Base-by-base conservation (phyloP, 2,888 invertebrate genomes). In the Xestobium rufovillosum region DNA sequence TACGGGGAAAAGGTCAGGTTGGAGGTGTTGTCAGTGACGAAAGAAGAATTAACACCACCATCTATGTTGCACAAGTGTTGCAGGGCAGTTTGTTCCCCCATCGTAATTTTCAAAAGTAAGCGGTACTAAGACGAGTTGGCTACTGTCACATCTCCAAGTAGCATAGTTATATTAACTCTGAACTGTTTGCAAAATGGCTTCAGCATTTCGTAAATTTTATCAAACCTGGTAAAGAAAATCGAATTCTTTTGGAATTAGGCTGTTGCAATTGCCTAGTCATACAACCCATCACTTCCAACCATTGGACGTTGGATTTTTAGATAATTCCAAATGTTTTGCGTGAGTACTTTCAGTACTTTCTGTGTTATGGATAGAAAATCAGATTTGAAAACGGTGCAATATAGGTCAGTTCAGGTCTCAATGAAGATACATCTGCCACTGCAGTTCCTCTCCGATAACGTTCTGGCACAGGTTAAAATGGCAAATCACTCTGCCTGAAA, bases 131-230 rank as follows among this genome's bases (percentile, higher is more conserved):
- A n/a, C n/a, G n/a, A n/a, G n/a, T n/a, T n/a, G n/a, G n/a, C n/a
- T n/a, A n/a, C n/a, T n/a, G n/a, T n/a, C n/a, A n/a, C n/a, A n/a
- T n/a, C n/a, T 8, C 23, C 23, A 8, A n/a, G 23, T 8, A 23
- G 23, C 23, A 16, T 47, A 26, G 51, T 4, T 55, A 47, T 29
- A 51, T 53, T 19, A 48, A 46, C 26, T 30, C 41, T 10, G 51
- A 52, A 16, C 38, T 50, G 1, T 50, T 53, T 40, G 34, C 36
- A 4, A 41, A 35, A 32, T 52, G 49, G 47, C 32, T 51, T 4
- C 35, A 45, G 32, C 44, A 46, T 42, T 55, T 66, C 59, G 60
- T 64, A 59, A 60, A 46, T 38, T 26, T 41, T 35, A 47, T 48
- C n/a, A 49, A 49, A 25, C 38, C 47, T 15, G 42, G 36, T 26